phyloP scores from a whole-genome alignment of 53 echinoderm and acorn worm species.

The Glandiceps talaboti region DNA sequence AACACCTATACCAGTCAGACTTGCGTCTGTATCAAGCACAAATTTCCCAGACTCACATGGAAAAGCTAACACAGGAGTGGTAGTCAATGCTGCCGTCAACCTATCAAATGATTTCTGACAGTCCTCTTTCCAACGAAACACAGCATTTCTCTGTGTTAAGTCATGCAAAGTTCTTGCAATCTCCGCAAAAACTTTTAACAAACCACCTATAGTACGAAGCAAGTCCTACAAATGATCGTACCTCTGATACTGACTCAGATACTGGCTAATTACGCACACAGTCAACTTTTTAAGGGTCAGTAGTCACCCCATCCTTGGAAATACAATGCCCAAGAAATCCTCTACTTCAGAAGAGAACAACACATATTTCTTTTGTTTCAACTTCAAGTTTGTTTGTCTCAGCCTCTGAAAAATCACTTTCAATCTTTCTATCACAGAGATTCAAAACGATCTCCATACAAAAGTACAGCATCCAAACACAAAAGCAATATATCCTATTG shows the following conservation, averaged over 20 bases:
- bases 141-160: not conserved
- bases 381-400: not conserved
- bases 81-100: not conserved
- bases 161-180: not conserved
- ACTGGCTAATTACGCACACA: not conserved
- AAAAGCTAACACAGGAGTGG: not conserved
- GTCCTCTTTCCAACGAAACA: not conserved
- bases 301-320: not conserved
- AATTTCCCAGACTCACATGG: not conserved
- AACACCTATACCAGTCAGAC: not conserved
- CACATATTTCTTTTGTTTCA: not conserved
- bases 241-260: not conserved
- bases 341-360: not conserved
- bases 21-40: not conserved
- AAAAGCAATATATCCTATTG: too few relatives aligned
- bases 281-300: not conserved
- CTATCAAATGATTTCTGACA: not conserved
- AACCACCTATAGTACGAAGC: not conserved
- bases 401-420: not conserved
- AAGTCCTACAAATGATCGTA: not conserved
- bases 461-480: too few relatives aligned
- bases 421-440: too few relatives aligned
- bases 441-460: not conserved
- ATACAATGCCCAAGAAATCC: not conserved
- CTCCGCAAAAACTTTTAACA: not conserved